These are phyloP conservation scores for Idaea aversata DNA, from an alignment of 2,888 invertebrate species.

Conservation along the genomic window DNA sequence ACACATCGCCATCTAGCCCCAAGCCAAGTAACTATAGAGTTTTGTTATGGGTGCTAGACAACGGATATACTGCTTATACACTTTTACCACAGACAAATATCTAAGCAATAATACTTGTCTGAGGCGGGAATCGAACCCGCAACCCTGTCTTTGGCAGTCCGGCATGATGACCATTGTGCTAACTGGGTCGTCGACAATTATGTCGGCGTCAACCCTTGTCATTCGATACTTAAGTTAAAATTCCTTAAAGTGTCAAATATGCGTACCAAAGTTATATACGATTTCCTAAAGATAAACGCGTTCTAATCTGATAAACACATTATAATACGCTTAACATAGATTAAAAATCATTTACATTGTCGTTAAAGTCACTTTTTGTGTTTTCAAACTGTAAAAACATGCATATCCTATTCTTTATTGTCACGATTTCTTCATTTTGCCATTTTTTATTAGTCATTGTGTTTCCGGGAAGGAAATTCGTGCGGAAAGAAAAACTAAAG, in stretches of 20 bases:
- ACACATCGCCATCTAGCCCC: too few species aligned
- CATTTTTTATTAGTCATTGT: conserved; percentile 17
- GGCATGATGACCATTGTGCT: too few species aligned
- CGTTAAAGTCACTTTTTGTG: neutral
- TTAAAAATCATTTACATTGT: neutral
- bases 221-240: neutral
- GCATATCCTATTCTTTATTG: conserved; percentile 13
- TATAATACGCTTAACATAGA: neutral
- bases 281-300: conserved; percentile 19
- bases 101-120: too few species aligned
- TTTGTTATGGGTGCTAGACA: too few species aligned
- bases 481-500: neutral
- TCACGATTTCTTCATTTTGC: conserved; percentile 23
- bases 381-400: conserved; percentile 7
- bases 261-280: neutral
- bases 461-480: conserved; percentile 9
- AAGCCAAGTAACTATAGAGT: too few species aligned
- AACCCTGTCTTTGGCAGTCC: too few species aligned
- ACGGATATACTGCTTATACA: too few species aligned
- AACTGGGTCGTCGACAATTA: too few species aligned
- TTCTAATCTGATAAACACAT: conserved; percentile 10
- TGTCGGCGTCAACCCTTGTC: neutral
- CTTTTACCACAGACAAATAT: too few species aligned
- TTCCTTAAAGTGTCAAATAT: neutral
- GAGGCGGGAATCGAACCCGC: too few species aligned